Conservation (phyloP, 2,797 vertebrate species). For the Champsocephalus esox region DNA sequence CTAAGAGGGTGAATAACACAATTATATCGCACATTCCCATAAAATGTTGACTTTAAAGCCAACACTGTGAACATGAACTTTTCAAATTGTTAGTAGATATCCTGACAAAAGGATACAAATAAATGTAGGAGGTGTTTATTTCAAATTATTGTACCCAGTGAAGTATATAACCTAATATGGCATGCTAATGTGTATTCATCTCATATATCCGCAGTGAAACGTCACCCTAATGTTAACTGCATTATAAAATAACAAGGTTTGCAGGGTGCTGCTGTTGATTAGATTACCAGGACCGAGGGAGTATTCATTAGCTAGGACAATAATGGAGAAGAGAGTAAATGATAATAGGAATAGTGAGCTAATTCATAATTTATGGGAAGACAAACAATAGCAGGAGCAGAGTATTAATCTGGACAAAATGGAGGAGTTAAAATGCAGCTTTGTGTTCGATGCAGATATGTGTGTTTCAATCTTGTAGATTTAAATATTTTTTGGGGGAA, state of each 20-base stretch:
- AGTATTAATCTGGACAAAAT: conserved; percentile 22
- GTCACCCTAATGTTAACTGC: conserved; percentile 17
- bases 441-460: background rate
- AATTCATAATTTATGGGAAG: conserved; percentile 57
- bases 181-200: conserved; percentile 15
- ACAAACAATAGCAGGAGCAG: conserved; percentile 32
- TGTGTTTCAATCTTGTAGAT: background rate
- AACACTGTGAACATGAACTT: background rate
- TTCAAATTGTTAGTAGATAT: background rate
- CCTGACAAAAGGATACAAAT: background rate
- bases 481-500: background rate
- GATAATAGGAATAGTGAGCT: conserved; percentile 31
- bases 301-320: conserved; percentile 41
- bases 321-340: conserved; percentile 28
- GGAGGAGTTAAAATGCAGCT: conserved; percentile 1
- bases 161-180: background rate
- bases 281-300: conserved; percentile 28
- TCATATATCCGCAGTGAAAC: background rate
- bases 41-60: background rate
- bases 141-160: background rate
- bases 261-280: conserved; percentile 29
- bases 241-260: conserved; percentile 19
- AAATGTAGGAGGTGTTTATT: background rate
- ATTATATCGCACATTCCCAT: background rate
- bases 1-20: background rate